phyloP scores from a whole-genome alignment of 2,888 invertebrate genomes.

The Nomada flava region DNA sequence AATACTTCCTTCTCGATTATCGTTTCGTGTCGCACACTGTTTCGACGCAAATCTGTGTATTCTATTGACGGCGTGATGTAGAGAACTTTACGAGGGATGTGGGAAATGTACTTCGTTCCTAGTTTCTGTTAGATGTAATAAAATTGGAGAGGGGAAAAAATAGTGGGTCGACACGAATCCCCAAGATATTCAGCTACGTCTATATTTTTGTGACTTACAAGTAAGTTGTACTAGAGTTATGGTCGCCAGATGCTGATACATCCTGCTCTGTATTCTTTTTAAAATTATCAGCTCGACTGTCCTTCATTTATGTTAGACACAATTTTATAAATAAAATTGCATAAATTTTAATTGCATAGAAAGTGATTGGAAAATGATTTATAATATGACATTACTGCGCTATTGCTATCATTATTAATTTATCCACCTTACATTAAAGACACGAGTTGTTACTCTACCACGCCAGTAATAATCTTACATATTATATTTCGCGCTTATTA shows the following conservation, averaged over 20 bases:
- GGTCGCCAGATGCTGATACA: background rate
- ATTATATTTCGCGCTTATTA: no score
- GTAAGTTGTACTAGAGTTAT: background rate
- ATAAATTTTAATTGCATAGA: no score
- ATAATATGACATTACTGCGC: no score
- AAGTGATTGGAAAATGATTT: no score
- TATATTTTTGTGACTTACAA: constrained; percentile 2
- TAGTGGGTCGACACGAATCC: background rate
- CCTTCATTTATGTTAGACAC: background rate
- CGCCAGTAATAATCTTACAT: no score
- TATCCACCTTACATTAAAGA: no score
- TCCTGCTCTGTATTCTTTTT: background rate
- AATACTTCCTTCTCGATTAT: constrained; percentile 19
- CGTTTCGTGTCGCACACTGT: constrained; percentile 11
- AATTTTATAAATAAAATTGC: no score
- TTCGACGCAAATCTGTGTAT: no score
- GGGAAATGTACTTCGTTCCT: constrained; percentile 9
- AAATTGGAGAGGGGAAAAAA: no score
- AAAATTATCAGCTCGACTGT: background rate
- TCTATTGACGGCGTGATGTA: background rate
- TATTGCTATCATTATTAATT: no score
- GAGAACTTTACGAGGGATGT: background rate
- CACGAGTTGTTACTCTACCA: no score
- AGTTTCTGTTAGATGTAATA: background rate
- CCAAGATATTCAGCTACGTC: background rate